Evolutionary conservation across 1,140 invertebrate genomes (phyloP).

Genomic region (Trypoxylus dichotomus): DNA sequence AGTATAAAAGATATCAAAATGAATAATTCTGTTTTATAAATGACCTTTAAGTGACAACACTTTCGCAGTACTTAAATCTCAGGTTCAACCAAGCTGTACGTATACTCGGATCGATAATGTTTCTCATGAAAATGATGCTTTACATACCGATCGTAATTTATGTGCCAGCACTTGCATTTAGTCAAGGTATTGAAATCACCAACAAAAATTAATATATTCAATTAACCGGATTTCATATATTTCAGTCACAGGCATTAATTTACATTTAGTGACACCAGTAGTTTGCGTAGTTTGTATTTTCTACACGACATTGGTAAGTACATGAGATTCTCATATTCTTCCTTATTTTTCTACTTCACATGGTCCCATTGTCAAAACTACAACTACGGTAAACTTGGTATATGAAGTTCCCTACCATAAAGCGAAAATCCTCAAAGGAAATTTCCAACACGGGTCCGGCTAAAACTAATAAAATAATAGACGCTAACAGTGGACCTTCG

Average conservation of each 20-base stretch:
- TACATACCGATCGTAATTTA: constrained; percentile 91
- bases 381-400: constrained; percentile 19
- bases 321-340: constrained; percentile 1
- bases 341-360: background rate
- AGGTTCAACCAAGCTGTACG: constrained; percentile 67
- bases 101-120: constrained; percentile 67
- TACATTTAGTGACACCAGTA: constrained; percentile 69
- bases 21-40: constrained; percentile 32
- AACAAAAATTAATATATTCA: background rate
- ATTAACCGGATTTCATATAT: constrained; percentile 29
- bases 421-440: constrained; percentile 34
- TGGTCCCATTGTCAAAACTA: background rate
- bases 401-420: constrained; percentile 30
- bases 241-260: constrained; percentile 71
- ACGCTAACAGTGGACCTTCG: constrained; percentile 34
- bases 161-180: constrained; percentile 86
- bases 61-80: constrained; percentile 70
- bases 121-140: constrained; percentile 67
- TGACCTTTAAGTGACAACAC: constrained; percentile 29
- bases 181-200: constrained; percentile 68
- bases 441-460: constrained; percentile 36
- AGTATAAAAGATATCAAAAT: constrained; percentile 4
- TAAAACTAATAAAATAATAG: constrained; percentile 33
- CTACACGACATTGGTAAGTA: constrained; percentile 78
- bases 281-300: constrained; percentile 79